phyloP scores from a whole-genome alignment of 2,113 vertebrate genomes.

The Astur gentilis region DNA sequence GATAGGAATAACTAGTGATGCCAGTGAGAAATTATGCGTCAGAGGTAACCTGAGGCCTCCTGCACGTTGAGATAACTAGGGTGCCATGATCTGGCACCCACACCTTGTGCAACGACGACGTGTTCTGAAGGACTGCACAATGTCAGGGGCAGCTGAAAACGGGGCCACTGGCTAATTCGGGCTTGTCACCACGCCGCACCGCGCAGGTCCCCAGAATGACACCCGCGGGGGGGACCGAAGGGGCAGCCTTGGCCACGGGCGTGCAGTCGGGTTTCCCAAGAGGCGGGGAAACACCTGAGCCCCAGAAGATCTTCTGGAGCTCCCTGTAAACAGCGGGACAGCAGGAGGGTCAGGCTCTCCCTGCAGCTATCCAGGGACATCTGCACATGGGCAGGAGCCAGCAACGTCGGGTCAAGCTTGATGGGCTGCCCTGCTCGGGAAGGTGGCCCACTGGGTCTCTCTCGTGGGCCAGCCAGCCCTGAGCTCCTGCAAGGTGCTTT shows the following conservation, averaged over 20 bases:
- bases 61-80: not conserved
- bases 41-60: conserved; percentile 50
- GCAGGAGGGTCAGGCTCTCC: not conserved
- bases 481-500: not conserved
- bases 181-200: not conserved
- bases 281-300: accelerated
- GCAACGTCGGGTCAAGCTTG: not conserved
- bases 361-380: not conserved
- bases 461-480: not conserved
- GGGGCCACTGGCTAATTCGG: not conserved
- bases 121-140: not conserved
- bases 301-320: not conserved
- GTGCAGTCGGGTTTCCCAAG: not conserved
- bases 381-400: not conserved
- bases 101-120: not conserved
- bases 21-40: not conserved
- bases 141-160: not conserved
- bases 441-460: not conserved
- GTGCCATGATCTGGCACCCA: conserved; percentile 34
- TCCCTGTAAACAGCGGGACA: not conserved
- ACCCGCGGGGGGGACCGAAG: accelerated
- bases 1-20: conserved; percentile 28
- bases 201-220: not conserved
- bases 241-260: not conserved
- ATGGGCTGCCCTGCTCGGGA: not conserved